Evolutionary conservation across 1,140 invertebrate species (phyloP).

Genomic region (Pseudomyrmex cubaensis): DNA sequence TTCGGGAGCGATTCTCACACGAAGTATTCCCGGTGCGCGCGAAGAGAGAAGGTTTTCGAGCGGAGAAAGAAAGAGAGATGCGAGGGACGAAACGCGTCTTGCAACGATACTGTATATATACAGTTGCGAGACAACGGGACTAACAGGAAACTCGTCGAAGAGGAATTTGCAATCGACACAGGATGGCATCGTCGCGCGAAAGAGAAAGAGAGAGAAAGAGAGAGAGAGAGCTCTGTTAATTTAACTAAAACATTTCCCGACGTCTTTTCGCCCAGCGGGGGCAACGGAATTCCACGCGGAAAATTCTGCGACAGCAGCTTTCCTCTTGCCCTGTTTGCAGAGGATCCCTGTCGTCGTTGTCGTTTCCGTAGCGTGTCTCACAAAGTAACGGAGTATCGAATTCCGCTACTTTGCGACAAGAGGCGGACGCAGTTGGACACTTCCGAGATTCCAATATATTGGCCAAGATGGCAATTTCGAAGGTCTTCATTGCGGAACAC

Average conservation of each 20-base stretch:
- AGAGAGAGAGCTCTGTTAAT: conserved; percentile 45
- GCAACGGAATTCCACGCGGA: conserved; percentile 42
- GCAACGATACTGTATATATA: conserved; percentile 36
- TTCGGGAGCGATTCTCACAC: conserved; percentile 45
- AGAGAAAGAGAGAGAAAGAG: not conserved
- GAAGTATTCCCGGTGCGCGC: conserved; percentile 18
- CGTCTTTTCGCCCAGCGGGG: conserved; percentile 47
- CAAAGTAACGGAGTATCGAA: conserved; percentile 70
- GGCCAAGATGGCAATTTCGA: conserved; percentile 47
- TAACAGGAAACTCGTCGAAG: conserved; percentile 37
- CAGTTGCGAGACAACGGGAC: not conserved
- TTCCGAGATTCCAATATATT: conserved; percentile 61
- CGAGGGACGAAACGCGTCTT: conserved; percentile 17
- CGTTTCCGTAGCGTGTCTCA: conserved; percentile 44
- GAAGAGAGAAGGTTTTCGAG: not conserved
- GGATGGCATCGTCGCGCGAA: conserved; percentile 10
- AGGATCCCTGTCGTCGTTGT: conserved; percentile 50
- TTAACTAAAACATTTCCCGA: conserved; percentile 60
- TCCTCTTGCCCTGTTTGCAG: conserved; percentile 19
- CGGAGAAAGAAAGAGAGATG: not conserved
- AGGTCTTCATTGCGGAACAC: conserved; percentile 66
- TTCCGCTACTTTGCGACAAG: conserved; percentile 62
- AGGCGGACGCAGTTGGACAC: conserved; percentile 56
- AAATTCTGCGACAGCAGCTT: conserved; percentile 38
- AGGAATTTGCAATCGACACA: conserved; percentile 47